Percentiles rank a stretch among this genome's conserved stretches.
Conservation (phyloP, 2,113 vertebrate species). For the Lagopus muta region DNA sequence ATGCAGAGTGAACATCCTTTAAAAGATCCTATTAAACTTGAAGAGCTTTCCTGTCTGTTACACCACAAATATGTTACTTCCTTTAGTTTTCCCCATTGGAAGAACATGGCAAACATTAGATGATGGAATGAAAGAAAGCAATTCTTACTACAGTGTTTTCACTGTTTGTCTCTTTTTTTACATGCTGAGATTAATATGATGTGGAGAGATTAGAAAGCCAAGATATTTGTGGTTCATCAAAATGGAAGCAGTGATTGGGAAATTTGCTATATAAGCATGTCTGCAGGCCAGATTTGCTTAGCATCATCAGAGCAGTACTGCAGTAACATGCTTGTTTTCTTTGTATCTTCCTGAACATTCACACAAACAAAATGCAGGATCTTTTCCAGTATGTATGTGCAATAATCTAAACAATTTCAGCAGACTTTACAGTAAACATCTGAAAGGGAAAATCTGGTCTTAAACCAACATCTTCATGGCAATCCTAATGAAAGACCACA, state of each 20-base stretch:
- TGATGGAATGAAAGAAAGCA: constrained; percentile 4
- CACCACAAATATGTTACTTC: neutral
- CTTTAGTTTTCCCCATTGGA: neutral
- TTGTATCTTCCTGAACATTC: neutral
- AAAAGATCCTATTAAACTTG: neutral
- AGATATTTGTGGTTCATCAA: constrained; percentile 47
- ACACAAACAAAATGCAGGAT: neutral
- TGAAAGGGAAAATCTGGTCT: neutral
- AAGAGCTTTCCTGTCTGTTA: neutral
- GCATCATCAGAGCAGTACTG: constrained; percentile 19
- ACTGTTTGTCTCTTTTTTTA: neutral
- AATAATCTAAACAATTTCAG: neutral
- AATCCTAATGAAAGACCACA: neutral
- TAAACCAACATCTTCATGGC: neutral
- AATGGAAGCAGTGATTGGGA: neutral
- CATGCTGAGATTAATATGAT: constrained; percentile 14
- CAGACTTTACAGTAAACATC: constrained; percentile 17
- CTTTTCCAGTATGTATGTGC: neutral
- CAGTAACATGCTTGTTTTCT: neutral
- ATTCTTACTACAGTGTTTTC: neutral
- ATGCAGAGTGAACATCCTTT: neutral
- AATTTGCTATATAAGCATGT: constrained; percentile 7
- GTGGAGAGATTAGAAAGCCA: constrained; percentile 20
- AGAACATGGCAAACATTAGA: neutral
- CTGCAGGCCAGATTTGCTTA: constrained; percentile 19